These are phyloP conservation scores for Gortyna flavago DNA, from an alignment of 2,888 invertebrate species.

Conservation along the genomic window DNA sequence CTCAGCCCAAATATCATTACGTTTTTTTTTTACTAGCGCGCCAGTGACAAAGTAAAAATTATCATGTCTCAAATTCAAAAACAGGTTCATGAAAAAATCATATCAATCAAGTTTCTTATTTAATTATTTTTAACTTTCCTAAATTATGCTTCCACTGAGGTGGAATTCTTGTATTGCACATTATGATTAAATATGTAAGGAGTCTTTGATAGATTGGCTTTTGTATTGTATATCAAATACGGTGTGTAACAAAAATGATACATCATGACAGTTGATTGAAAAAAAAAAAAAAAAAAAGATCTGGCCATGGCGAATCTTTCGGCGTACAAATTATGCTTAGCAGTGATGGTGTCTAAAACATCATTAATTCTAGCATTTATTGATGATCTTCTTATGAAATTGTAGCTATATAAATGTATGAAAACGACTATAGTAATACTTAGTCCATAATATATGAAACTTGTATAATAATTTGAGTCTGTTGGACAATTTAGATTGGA, in stretches of 20 bases:
- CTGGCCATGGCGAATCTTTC: not conserved
- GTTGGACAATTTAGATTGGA: not conserved
- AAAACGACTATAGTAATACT: constrained; percentile 29
- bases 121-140: constrained; percentile 33
- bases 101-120: constrained; percentile 24
- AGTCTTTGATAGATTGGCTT: not conserved
- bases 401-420: constrained; percentile 21
- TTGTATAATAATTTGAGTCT: constrained; percentile 10
- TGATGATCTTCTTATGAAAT: constrained; percentile 1
- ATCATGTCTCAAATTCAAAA: constrained; percentile 42
- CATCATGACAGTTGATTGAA: not conserved
- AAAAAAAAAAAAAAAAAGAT: not conserved
- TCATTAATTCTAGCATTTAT: constrained; percentile 24
- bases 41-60: not conserved
- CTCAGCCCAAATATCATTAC: not conserved
- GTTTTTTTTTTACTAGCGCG: not conserved
- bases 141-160: constrained; percentile 48
- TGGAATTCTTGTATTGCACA: constrained; percentile 27
- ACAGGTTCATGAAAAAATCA: constrained; percentile 17
- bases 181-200: not conserved
- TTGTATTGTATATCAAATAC: not conserved
- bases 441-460: not conserved
- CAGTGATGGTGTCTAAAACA: not conserved
- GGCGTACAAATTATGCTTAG: not conserved
- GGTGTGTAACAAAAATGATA: not conserved